Evolutionary conservation across 2,888 invertebrate genomes (phyloP).

Genomic region (Oeneis ivallda): DNA sequence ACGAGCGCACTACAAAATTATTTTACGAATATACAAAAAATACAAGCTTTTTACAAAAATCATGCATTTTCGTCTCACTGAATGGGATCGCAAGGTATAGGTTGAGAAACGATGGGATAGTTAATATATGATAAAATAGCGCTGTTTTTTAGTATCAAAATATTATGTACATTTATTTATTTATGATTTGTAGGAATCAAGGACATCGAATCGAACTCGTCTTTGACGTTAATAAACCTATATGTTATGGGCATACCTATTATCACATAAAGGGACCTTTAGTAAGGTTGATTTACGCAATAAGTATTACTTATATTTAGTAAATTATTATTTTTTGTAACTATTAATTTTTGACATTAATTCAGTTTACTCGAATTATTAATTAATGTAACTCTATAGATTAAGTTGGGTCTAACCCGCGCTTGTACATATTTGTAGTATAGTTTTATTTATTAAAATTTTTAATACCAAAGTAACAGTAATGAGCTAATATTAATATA

Average conservation of each 20-base stretch:
- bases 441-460: too few species aligned
- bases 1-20: too few species aligned
- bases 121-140: background rate
- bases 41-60: too few species aligned
- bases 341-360: too few species aligned
- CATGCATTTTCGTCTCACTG: too few species aligned
- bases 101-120: background rate
- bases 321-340: background rate
- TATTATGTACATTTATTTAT: background rate
- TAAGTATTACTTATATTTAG: background rate
- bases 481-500: background rate
- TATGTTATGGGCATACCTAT: too few species aligned
- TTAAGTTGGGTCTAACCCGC: too few species aligned
- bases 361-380: too few species aligned
- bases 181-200: background rate
- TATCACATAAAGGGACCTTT: too few species aligned
- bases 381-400: too few species aligned
- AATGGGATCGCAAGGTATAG: background rate
- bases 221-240: background rate
- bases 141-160: background rate
- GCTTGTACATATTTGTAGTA: too few species aligned
- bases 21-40: too few species aligned
- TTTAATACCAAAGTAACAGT: background rate
- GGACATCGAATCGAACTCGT: background rate
- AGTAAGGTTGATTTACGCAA: background rate